Conservation (phyloP, 2,113 vertebrate species). For the Rafetus swinhoei region DNA sequence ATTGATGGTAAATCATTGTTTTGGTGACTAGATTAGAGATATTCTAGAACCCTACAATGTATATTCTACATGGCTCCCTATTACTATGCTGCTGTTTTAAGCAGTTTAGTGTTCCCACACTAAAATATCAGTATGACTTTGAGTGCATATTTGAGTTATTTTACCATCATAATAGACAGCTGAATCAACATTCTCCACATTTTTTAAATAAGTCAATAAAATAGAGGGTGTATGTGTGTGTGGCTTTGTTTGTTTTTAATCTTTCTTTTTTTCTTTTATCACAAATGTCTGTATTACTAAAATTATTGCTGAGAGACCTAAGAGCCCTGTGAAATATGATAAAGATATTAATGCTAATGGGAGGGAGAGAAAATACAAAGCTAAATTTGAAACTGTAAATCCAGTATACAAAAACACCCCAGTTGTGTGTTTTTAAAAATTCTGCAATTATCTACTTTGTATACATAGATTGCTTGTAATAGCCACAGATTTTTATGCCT, state of each 20-base stretch:
- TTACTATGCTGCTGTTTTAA: too few species aligned
- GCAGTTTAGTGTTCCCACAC: background rate
- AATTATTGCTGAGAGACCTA: background rate
- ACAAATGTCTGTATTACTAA: background rate
- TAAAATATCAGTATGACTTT: background rate
- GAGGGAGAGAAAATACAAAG: background rate
- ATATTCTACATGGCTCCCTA: too few species aligned
- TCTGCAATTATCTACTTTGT: slow-evolving; percentile 1
- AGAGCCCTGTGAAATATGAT: background rate
- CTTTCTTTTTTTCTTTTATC: background rate
- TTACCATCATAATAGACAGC: background rate
- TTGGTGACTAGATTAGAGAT: too few species aligned
- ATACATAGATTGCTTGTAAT: background rate
- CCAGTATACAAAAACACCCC: background rate
- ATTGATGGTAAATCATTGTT: too few species aligned
- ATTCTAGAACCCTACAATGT: too few species aligned
- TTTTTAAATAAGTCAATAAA: background rate
- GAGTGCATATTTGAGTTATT: background rate
- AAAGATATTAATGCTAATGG: background rate
- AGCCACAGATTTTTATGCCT: background rate
- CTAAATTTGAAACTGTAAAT: background rate
- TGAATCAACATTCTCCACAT: background rate
- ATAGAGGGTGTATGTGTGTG: background rate
- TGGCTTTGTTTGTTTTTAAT: background rate
- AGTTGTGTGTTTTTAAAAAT: background rate